A percentile compares a stretch with the other conserved stretches of the same genome.
These are phyloP conservation scores for Hormiphora californensis DNA, from an alignment of 37 sponge, comb jelly and placozoan genomes.

Conservation along the genomic window DNA sequence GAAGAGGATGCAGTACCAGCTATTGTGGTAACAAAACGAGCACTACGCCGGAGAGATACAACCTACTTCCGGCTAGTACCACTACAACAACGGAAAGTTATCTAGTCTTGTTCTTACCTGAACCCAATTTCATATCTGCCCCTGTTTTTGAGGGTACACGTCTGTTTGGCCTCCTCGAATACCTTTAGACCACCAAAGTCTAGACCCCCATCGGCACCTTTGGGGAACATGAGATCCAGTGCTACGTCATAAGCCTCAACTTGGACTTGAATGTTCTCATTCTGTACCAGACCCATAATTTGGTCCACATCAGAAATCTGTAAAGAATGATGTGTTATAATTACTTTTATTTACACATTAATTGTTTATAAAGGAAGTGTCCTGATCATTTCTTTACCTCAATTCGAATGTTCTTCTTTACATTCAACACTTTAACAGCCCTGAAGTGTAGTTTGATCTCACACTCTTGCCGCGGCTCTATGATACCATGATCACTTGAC, in stretches of 20 bases:
- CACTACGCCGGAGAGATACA: too few species aligned
- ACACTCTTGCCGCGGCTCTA: constrained; percentile 80
- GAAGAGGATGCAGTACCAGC: background rate
- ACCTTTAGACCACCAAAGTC: constrained; percentile 81
- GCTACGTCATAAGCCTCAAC: constrained; percentile 98
- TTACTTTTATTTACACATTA: background rate
- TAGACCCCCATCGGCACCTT: constrained; percentile 88
- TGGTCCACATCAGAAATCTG: constrained; percentile 85
- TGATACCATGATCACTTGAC: constrained; percentile 83
- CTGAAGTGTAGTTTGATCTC: constrained; percentile 80
- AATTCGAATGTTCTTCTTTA: constrained; percentile 77
- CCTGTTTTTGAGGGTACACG: constrained; percentile 79
- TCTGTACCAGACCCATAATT: constrained; percentile 85
- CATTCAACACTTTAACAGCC: constrained; percentile 70
- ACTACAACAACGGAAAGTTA: too few species aligned
- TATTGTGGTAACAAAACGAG: too few species aligned
- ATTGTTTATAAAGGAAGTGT: background rate
- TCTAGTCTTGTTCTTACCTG: constrained; percentile 62
- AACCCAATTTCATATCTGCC: constrained; percentile 89
- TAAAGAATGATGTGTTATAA: background rate
- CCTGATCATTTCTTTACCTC: constrained; percentile 61
- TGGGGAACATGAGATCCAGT: constrained; percentile 88
- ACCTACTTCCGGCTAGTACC: too few species aligned
- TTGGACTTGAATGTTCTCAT: constrained; percentile 68
- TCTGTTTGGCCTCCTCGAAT: constrained; percentile 76